Conservation (phyloP, 2,113 vertebrate genomes). For the Saccopteryx bilineata region DNA sequence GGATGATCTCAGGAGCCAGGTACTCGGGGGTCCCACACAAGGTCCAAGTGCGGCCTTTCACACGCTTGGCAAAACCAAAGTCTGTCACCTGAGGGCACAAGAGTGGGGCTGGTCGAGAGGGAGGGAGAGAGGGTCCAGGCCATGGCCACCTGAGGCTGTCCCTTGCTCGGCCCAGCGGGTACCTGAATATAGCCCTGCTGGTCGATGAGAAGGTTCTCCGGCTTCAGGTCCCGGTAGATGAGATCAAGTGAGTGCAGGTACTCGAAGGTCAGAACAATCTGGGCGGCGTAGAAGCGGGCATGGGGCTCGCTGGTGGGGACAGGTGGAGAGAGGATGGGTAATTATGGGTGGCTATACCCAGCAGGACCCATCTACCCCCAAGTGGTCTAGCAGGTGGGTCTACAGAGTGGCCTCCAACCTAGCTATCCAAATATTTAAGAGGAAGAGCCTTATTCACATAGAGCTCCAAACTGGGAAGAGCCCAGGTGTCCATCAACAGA, state of each 20-base stretch:
- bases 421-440: not conserved
- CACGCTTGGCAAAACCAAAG: conserved; percentile 96
- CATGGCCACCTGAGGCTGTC: not conserved
- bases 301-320: conserved; percentile 92
- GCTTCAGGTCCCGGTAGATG: conserved; percentile 97
- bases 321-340: not conserved
- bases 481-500: not conserved
- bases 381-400: not conserved
- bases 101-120: not conserved
- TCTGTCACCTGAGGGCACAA: conserved; percentile 90
- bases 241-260: conserved; percentile 97
- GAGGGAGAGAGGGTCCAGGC: not conserved
- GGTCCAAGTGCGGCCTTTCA: conserved; percentile 97
- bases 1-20: conserved; percentile 95
- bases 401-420: not conserved
- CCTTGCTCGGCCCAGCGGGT: not conserved
- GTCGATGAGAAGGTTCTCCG: conserved; percentile 97
- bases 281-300: conserved; percentile 96
- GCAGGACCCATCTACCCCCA: not conserved
- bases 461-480: not conserved
- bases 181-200: conserved; percentile 96
- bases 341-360: not conserved
- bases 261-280: conserved; percentile 97
- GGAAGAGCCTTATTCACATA: not conserved
- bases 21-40: conserved; percentile 96